Conservation (phyloP, 2,797 vertebrate species). For the Mycteria americana region DNA sequence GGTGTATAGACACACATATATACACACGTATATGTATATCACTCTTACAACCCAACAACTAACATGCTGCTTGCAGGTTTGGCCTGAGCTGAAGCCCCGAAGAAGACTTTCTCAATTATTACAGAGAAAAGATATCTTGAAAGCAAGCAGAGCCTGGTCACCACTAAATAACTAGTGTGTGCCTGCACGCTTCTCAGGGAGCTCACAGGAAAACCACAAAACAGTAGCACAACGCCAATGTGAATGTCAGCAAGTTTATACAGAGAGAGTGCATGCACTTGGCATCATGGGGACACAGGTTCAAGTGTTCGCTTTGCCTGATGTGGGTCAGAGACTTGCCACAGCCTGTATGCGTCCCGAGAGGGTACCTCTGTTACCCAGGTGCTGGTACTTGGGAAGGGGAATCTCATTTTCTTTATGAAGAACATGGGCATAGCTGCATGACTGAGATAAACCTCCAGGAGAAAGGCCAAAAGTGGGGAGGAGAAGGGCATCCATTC, state of each 20-base stretch:
- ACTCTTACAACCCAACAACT: neutral
- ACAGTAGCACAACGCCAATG: neutral
- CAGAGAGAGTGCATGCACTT: fast-evolving
- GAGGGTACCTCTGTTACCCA: neutral
- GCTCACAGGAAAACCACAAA: neutral
- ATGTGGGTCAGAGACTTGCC: neutral
- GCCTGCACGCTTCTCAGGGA: neutral
- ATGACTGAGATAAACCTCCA: neutral
- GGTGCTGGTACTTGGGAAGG: neutral
- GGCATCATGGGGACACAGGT: too few species aligned
- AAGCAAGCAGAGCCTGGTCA: neutral
- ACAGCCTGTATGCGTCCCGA: neutral
- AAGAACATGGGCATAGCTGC: neutral
- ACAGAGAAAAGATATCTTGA: neutral
- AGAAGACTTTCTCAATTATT: neutral
- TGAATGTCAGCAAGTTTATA: neutral
- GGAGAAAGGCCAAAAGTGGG: neutral
- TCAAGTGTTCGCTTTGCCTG: neutral
- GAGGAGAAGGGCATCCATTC: neutral
- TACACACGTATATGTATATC: neutral
- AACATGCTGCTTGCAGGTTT: neutral
- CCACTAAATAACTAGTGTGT: neutral
- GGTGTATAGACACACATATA: neutral
- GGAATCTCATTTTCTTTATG: neutral
- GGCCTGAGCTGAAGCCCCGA: neutral